Base-by-base conservation (phyloP, 2,888 invertebrate species). In the Andrena praecox region DNA sequence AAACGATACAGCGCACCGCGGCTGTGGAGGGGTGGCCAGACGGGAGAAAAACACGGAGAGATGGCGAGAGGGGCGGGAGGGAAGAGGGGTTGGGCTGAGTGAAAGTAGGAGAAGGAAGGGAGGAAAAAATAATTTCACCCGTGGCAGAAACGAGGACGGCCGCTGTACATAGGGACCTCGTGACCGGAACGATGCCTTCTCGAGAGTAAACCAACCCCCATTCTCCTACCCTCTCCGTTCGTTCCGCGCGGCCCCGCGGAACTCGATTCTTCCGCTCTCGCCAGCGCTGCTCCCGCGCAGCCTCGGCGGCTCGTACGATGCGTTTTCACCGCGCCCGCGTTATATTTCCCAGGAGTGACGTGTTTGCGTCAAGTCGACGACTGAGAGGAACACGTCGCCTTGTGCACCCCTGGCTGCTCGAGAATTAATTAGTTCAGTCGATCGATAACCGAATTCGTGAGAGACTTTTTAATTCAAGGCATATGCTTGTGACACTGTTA, bases 111-210 rank as follows among this genome's bases (percentile, higher is more conserved):
- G 54, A 16, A 33, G 56, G 27, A 35, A 8, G 31, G 16, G 60
- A 56, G 66, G 20, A 56, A 60, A 76, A 83, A 80, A 87, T 82
- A 80, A 82, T 81, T 79, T 80, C 27, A 56, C 35, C 42, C 52
- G 35, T 6, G 64, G 63, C 52, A 70, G 73, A 82, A 85, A 86
- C 79, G 77, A 79, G 79, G 72, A 75, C 69, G 66, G 79, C 4
- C 42, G 16, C 74, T 71, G 86, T 75, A 79, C 77, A 71, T 66
- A 84, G 80, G 76, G 67, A 80, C 54, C 70, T 76, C 69, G 80
- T 85, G 86, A 86, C 85, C 84, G 85, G 85, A 89, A 85, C 76
- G 83, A 81, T 81, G 78, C 70, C 84, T 85, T 85, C 86, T 87
- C 78, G 80, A 84, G 80, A 71, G 84, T 71, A 70, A 82, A 85